Conservation (phyloP, 2,888 invertebrate species). For the Netelia fuscicornis region DNA sequence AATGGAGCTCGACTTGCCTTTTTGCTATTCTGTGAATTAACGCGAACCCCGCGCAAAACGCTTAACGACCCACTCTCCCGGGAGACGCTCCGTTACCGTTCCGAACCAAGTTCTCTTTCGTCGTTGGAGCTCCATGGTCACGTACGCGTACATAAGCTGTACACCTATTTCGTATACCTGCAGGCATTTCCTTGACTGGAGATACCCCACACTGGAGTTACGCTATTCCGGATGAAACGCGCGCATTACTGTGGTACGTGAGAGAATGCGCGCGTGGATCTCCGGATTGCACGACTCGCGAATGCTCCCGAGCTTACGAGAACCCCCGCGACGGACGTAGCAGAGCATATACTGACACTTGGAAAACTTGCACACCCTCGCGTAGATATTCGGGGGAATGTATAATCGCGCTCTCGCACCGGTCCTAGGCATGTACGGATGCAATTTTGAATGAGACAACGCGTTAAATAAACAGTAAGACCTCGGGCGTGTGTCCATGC, state of each 20-base stretch:
- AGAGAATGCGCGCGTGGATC: neutral
- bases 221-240: neutral
- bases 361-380: neutral
- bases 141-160: constrained; percentile 31
- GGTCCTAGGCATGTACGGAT: neutral
- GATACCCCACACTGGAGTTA: constrained; percentile 7
- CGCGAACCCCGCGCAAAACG: constrained; percentile 62
- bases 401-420: neutral
- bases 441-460: constrained; percentile 19
- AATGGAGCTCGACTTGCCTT: constrained; percentile 37
- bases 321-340: neutral
- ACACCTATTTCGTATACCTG: neutral
- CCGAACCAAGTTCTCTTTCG: constrained; percentile 45
- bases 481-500: neutral
- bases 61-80: constrained; percentile 55
- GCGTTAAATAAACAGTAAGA: constrained; percentile 20
- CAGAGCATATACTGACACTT: constrained; percentile 11
- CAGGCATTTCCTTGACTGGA: constrained; percentile 27
- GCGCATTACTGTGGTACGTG: constrained; percentile 25
- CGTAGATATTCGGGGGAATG: neutral
- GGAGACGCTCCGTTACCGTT: constrained; percentile 34
- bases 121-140: constrained; percentile 24
- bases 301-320: neutral
- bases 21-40: constrained; percentile 63
- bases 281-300: constrained; percentile 12